Conservation (phyloP, 2,888 invertebrate genomes). For the Pseudococcus longispinus region DNA sequence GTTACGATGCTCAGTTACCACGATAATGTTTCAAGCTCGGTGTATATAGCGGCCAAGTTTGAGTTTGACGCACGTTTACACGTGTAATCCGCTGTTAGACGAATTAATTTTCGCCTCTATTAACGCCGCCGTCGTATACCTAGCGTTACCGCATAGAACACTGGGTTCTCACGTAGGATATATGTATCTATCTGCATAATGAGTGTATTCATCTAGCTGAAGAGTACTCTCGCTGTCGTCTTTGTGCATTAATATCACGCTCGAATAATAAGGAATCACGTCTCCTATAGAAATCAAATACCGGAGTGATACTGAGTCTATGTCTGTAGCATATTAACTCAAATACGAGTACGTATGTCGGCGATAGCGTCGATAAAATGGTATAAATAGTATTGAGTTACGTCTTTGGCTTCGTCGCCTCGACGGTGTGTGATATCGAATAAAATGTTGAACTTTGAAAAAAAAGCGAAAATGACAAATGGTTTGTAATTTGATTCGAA, state of each 20-base stretch:
- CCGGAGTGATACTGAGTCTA: background rate
- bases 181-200: too few species aligned
- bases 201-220: background rate
- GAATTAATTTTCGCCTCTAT: background rate
- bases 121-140: background rate
- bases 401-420: background rate
- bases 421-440: background rate
- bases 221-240: background rate
- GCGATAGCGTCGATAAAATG: background rate
- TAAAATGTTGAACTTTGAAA: background rate
- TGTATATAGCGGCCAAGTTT: background rate
- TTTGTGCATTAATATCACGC: background rate
- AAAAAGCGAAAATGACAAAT: background rate
- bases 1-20: background rate
- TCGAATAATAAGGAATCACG: conserved; percentile 6
- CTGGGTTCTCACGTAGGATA: background rate
- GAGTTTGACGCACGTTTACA: background rate
- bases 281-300: background rate
- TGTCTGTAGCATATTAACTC: background rate
- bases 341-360: background rate
- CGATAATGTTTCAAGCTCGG: background rate
- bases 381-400: background rate
- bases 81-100: background rate
- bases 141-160: background rate
- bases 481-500: background rate